phyloP scores from a whole-genome alignment of 2,113 vertebrate species.

The Chinchilla lanigera region DNA sequence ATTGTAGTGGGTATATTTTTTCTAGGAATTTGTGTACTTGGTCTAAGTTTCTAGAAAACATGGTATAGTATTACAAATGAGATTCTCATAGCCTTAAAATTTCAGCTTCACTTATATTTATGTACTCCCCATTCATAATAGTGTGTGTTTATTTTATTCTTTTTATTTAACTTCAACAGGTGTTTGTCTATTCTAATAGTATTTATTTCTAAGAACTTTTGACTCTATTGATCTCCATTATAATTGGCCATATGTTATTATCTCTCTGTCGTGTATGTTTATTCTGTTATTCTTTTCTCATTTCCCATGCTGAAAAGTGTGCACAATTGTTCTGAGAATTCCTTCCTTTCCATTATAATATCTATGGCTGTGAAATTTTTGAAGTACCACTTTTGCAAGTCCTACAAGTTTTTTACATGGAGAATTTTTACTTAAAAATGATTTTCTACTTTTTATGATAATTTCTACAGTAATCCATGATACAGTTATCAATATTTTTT shows the following conservation, averaged over 20 bases:
- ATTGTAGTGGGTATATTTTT: neutral
- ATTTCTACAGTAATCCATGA: neutral
- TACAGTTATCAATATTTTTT: neutral
- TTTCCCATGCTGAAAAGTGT: neutral
- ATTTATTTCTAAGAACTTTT: slow-evolving; percentile 29
- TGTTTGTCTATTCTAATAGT: neutral
- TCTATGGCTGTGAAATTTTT: neutral
- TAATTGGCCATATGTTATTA: neutral
- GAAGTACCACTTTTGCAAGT: neutral
- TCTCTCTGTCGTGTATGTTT: neutral
- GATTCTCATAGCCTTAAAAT: neutral
- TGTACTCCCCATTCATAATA: neutral
- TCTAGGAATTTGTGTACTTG: neutral
- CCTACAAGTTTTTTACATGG: neutral
- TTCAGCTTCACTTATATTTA: neutral
- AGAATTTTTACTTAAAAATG: neutral
- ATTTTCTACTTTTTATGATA: neutral
- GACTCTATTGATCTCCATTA: neutral
- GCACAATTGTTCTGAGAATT: neutral
- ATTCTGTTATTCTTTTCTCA: neutral
- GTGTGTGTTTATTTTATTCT: neutral
- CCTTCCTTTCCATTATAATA: neutral
- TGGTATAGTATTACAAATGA: neutral
- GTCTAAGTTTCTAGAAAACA: neutral
- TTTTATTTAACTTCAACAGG: neutral